Evolutionary conservation across 2,888 invertebrate genomes (phyloP), one percentile per base, ranked within the genome.

Genomic region (Sphaeridia pumilis): DNA sequence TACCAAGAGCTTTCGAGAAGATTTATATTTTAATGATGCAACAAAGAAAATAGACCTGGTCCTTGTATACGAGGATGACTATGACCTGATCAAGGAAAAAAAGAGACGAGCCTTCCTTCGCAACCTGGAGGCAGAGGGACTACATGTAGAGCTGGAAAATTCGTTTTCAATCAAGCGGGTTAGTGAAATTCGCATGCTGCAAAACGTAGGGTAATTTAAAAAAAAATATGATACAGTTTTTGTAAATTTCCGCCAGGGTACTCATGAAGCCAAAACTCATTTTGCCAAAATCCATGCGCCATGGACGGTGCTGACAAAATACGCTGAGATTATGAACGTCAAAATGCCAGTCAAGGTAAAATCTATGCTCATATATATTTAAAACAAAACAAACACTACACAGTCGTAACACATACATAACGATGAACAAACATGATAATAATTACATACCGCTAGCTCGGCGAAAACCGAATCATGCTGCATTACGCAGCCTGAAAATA

Each of bases 281-380:
- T 93, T 90, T 67, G 72, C 92, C 1, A 92, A 92, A 71, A 77
- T 92, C 20, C 89, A 92, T 70, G 79, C 88, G 54, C 88, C 92
- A 0, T 90, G 88, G 88, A 83, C 86, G 67, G 82, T 88, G 2
- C 83, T 90, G 68, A 80, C 84, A 58, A 77, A 87, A 54, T 81
- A 89, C 53, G 89, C 90, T 0, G 87, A 89, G 67, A 82, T 90
- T 1, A 84, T 89, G 75, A 86, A 87, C 52, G 75, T 92, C 67
- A 90, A 89, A 69, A 73, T 88, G 66, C 90, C 90, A 0, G 82
- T 87, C 0, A 89, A 88, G 63, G 74, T 74, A 66, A 60, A n/a
- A n/a, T n/a, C n/a, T n/a, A n/a, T n/a, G n/a, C n/a, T n/a, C n/a
- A n/a, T n/a, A n/a, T n/a, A n/a, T n/a, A n/a, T n/a, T n/a, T n/a